phyloP scores from a whole-genome alignment of 2,797 vertebrate genomes.

The Pangasius krempfi region DNA sequence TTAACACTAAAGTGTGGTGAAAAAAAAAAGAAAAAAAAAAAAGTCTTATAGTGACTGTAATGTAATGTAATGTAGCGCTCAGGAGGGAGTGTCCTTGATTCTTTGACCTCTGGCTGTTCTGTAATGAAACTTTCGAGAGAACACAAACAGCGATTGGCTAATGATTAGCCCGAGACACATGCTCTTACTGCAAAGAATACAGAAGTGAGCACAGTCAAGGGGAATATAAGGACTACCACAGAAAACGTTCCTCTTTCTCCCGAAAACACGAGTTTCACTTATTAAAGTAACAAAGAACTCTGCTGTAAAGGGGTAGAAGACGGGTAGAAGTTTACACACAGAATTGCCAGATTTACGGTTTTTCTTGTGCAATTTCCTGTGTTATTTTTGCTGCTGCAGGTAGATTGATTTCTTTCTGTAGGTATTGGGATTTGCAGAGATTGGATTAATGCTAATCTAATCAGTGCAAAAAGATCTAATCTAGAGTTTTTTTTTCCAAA shows the following conservation, averaged over 20 bases:
- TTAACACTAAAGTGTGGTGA: neutral
- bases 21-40: neutral
- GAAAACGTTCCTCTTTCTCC: neutral
- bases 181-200: neutral
- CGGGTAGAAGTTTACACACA: no score
- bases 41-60: neutral
- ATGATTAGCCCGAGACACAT: constrained; percentile 31
- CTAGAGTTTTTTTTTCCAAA: neutral
- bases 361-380: neutral
- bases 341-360: neutral
- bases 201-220: constrained; percentile 2
- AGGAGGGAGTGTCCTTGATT: neutral
- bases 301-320: neutral
- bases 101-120: constrained; percentile 18
- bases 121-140: constrained; percentile 10
- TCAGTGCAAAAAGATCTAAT: neutral
- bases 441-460: neutral
- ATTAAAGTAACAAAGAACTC: neutral
- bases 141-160: constrained; percentile 27
- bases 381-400: neutral
- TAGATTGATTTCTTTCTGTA: neutral
- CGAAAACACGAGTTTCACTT: neutral
- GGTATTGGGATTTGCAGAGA: neutral
- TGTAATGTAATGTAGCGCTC: neutral
- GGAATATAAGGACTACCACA: neutral